Base-by-base conservation (phyloP, 2,888 invertebrate species). In the Drosophila stalkeri region DNA sequence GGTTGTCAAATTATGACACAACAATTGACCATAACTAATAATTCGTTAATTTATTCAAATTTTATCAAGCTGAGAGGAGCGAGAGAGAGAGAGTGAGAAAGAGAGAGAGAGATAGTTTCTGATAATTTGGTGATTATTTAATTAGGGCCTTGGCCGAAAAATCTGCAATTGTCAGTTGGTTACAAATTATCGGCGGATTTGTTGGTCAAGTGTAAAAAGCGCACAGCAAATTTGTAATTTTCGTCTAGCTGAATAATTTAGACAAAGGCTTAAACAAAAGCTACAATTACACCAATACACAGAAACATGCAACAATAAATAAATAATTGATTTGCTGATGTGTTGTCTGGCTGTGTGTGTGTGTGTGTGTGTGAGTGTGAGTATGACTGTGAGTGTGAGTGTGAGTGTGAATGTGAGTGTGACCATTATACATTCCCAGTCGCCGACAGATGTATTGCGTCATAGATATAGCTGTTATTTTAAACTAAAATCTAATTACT, bases 311-410 rank as follows among this genome's bases (percentile, higher is more conserved):
- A 67, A 72, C 65, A 70, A 72, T 70, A 81, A 68, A 81, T 72
- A 62, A 71, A 82, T 88, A 86, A 86, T 88, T 86, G 78, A 86
- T 86, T 81, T 77, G 64, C 23, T 31, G 73, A 77, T 83, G 73
- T 88, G 16, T n/a, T 66, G 18, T 27, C 27, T 27, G 27, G 27
- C 27, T 52, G 18, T 49, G 35, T 35, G 18, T 49, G 31, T 33
- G 37, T 20, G 27, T 18, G 18, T 33, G 20, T 9, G 18, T 46
- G 12, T 23, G 20, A 23, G 3, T 9, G 18, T n/a, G 41, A n/a
- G n/a, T 18, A 1, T 49, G 18, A 31, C 7, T 59, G 20, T n/a
- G 18, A 54, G 27, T 44, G 7, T 14, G 33, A 43, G 33, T 44
- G 43, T 59, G 27, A 27, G 5, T 2, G 23, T 44, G 16, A 37